Evolutionary conservation across 64 coral and sea anemone species (phyloP).

Genomic region (Hydrozoanthus tunicans): DNA sequence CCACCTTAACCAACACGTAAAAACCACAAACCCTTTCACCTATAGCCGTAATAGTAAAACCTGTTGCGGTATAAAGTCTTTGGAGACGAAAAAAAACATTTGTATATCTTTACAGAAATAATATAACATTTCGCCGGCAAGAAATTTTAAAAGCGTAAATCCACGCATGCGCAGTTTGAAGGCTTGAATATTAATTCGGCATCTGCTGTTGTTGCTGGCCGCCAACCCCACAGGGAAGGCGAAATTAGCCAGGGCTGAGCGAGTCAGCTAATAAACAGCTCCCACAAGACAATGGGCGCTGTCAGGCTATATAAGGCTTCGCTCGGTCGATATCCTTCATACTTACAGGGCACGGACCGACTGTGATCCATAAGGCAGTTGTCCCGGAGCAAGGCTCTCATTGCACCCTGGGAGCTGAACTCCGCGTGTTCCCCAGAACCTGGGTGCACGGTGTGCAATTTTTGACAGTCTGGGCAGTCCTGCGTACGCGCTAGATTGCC

Average conservation of each 20-base stretch:
- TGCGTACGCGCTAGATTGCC: slow-evolving; percentile 91
- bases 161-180: background rate
- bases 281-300: slow-evolving; percentile 54
- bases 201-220: slow-evolving; percentile 4
- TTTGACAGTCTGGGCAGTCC: slow-evolving; percentile 86
- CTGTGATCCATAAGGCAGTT: slow-evolving; percentile 96
- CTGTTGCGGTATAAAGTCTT: too few relatives aligned
- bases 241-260: slow-evolving; percentile 43
- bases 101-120: too few relatives aligned
- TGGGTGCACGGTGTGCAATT: slow-evolving; percentile 96
- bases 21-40: too few relatives aligned
- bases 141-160: background rate
- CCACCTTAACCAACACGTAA: too few relatives aligned
- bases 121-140: too few relatives aligned
- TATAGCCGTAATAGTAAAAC: too few relatives aligned
- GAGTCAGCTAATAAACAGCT: slow-evolving; percentile 30
- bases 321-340: slow-evolving; percentile 2
- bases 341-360: slow-evolving; percentile 95
- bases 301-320: slow-evolving; percentile 68
- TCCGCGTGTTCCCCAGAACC: slow-evolving; percentile 84
- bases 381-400: slow-evolving; percentile 69
- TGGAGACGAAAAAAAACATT: too few relatives aligned
- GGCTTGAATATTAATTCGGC: background rate
- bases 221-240: slow-evolving; percentile 1
- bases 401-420: slow-evolving; percentile 77